Evolutionary conservation across 2,113 vertebrate genomes (phyloP), one percentile per base, ranked within the genome.

Genomic region (Prolemur simus): DNA sequence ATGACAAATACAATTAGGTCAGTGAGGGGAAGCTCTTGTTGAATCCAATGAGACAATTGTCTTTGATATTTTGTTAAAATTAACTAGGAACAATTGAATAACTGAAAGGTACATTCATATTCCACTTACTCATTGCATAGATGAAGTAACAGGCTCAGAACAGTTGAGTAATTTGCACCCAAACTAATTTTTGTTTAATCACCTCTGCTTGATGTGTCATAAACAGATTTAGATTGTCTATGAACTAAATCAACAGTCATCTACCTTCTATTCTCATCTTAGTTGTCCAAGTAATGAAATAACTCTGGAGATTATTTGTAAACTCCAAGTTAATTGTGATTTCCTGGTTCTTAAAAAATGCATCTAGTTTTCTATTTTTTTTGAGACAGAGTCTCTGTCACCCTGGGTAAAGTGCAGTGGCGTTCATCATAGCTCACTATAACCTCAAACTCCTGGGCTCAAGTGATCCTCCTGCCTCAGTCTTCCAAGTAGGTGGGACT

Each of bases 31-130:
- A 84, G 18, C 5, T 89, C 37, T 68, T 91, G 34, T 60, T 91
- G 37, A 82, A 23, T 60, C 56, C 84, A 91, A 68, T 87, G 42
- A 94, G 58, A 93, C 64, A 54, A 74, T 10, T 39, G 0, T 56
- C 29, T 92, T 94, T 95, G 25, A 13, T n/a, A 69, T 94, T 96
- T 93, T 78, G 63, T 88, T 95, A 82, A 96, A 96, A 96, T 86
- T 89, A 95, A 76, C 49, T 45, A 29, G 25, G 45, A 58, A 85
- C 56, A 84, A 94, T 54, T 25, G 29, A 92, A 78, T 58, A 94
- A 69, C 52, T 84, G 54, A 77, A 91, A 90, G 56, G 58, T n/a
- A 68, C 5, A 91, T 91, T 92, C 60, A 69, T 78, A 88, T 64
- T 86, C 8, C 20, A 77, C 39, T 47, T 91, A 34, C 25, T 91